Percentiles rank a stretch among this genome's conserved stretches.
Conservation (phyloP, 2,888 invertebrate genomes). For the Subacronicta megacephala region DNA sequence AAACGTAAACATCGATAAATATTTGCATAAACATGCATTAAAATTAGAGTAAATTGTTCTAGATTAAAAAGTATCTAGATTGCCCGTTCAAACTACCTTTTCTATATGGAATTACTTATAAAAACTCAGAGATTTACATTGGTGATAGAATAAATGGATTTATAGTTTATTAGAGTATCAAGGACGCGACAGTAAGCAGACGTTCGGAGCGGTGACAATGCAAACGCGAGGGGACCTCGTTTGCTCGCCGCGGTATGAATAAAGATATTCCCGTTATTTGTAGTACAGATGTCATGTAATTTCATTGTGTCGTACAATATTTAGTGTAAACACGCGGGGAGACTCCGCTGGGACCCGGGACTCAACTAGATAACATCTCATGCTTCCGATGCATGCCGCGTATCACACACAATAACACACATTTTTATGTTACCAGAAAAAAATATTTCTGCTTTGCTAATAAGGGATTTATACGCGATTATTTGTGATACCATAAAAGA, state of each 20-base stretch:
- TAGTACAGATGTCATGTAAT: slow-evolving; percentile 90
- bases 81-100: not conserved
- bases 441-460: slow-evolving; percentile 71
- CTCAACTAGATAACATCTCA: slow-evolving; percentile 83
- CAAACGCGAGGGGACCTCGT: slow-evolving; percentile 81
- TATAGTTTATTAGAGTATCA: slow-evolving; percentile 58
- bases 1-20: not conserved
- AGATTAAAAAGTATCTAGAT: too few relatives aligned
- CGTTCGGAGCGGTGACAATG: slow-evolving; percentile 78
- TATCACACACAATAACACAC: slow-evolving; percentile 75
- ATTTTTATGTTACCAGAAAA: slow-evolving; percentile 78
- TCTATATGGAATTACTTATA: slow-evolving; percentile 1
- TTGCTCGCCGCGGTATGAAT: slow-evolving; percentile 87
- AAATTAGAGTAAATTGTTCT: too few relatives aligned
- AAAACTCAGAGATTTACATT: slow-evolving; percentile 15
- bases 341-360: slow-evolving; percentile 58
- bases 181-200: slow-evolving; percentile 81
- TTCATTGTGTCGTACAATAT: slow-evolving; percentile 89
- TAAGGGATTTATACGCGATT: slow-evolving; percentile 80
- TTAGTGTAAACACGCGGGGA: slow-evolving; percentile 88
- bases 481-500: slow-evolving; percentile 79
- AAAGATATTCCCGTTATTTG: slow-evolving; percentile 90
- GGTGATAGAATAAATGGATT: slow-evolving; percentile 41
- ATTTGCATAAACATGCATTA: not conserved
- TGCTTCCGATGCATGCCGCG: slow-evolving; percentile 77